Percentiles rank a stretch among this genome's conserved stretches.
Conservation (phyloP, 2,113 vertebrate genomes). For the Motacilla alba region DNA sequence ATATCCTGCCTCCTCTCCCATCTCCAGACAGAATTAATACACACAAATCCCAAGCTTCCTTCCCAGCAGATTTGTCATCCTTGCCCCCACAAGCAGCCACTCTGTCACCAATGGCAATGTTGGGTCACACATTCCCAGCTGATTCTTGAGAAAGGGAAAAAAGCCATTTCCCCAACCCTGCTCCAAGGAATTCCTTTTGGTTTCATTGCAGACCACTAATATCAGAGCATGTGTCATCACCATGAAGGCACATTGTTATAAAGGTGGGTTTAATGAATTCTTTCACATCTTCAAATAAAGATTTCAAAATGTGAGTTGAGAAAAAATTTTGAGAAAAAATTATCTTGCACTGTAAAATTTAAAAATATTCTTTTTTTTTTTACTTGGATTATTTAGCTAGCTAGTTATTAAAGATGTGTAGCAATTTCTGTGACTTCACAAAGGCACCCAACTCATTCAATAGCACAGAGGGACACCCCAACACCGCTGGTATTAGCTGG, state of each 20-base stretch:
- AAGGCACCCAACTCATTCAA: not conserved
- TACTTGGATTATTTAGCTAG: not conserved
- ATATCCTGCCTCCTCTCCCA: not conserved
- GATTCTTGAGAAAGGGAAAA: not conserved
- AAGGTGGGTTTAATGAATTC: not conserved
- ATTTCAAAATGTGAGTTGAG: not conserved
- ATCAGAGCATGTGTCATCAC: not conserved
- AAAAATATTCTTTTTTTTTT: not conserved
- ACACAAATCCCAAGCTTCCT: not conserved
- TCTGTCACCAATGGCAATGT: accelerated
- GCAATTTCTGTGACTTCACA: not conserved
- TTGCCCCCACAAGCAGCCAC: not conserved
- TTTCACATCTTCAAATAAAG: not conserved
- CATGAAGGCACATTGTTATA: not conserved
- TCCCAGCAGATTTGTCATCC: not conserved
- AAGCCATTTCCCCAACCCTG: not conserved
- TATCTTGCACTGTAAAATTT: not conserved
- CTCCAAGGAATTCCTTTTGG: not conserved
- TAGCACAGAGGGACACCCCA: not conserved
- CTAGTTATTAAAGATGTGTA: not conserved
- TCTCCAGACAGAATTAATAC: accelerated
- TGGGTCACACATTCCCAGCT: not conserved
- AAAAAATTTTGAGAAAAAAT: not conserved
- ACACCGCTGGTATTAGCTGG: not conserved
- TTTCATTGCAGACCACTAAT: accelerated